Conservation (phyloP, 2,797 vertebrate genomes). For the Sebastes wilsoni region DNA sequence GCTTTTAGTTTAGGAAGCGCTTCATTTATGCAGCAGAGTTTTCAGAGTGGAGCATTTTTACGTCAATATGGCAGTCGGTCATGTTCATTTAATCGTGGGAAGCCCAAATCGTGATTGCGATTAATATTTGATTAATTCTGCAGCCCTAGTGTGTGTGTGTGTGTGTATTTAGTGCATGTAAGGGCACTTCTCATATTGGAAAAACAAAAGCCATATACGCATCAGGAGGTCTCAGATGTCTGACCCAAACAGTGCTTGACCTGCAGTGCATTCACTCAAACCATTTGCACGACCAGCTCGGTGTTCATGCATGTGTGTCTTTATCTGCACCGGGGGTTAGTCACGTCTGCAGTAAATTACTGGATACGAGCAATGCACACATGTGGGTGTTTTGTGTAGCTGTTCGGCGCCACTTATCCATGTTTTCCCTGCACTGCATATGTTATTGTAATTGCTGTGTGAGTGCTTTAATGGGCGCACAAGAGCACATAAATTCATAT, state of each 20-base stretch:
- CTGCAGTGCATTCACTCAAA: not conserved
- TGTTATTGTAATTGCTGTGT: slow-evolving; percentile 52
- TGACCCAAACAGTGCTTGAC: slow-evolving; percentile 27
- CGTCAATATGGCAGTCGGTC: not conserved
- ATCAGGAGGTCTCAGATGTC: slow-evolving; percentile 28
- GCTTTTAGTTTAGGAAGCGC: not conserved
- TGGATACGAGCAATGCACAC: slow-evolving; percentile 32
- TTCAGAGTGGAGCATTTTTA: not conserved
- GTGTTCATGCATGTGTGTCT: slow-evolving; percentile 10
- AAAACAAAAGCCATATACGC: not conserved
- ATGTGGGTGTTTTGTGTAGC: slow-evolving; percentile 55
- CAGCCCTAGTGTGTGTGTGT: not conserved
- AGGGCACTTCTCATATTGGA: slow-evolving; percentile 5
- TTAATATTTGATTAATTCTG: not conserved
- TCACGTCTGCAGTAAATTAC: slow-evolving; percentile 34
- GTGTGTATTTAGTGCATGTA: not conserved
- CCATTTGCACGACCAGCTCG: slow-evolving; percentile 1
- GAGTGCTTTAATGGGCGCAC: slow-evolving; percentile 40
- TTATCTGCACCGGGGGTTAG: not conserved
- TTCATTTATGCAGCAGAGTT: not conserved
- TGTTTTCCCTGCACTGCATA: slow-evolving; percentile 19
- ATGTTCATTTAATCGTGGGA: not conserved
- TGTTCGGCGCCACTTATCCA: slow-evolving; percentile 35
- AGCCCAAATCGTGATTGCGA: not conserved
- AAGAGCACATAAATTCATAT: slow-evolving; percentile 29